These are phyloP conservation scores for Miichthys miiuy DNA, from an alignment of 2,797 vertebrate species.

Conservation along the genomic window DNA sequence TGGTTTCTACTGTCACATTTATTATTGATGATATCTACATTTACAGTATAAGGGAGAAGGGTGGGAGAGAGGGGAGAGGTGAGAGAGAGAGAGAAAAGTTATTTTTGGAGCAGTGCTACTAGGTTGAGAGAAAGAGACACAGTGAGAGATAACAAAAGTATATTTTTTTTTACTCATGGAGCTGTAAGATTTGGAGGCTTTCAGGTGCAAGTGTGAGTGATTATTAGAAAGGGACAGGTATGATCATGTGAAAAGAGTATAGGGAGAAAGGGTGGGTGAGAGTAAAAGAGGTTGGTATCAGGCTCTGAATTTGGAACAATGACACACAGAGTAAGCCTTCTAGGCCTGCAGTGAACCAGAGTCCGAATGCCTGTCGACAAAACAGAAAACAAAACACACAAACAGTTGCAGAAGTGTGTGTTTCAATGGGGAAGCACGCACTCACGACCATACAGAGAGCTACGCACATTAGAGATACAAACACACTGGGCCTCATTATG, in stretches of 20 bases:
- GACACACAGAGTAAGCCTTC: constrained; percentile 13
- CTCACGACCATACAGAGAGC: constrained; percentile 11
- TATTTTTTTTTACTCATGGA: constrained; percentile 7
- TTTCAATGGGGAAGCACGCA: not conserved
- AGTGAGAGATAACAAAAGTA: constrained; percentile 27
- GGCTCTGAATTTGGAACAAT: constrained; percentile 4
- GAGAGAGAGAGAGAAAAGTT: constrained; percentile 39
- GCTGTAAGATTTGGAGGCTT: constrained; percentile 13
- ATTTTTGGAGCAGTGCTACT: constrained; percentile 39
- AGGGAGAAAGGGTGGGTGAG: constrained; percentile 2
- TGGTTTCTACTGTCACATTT: constrained; percentile 56
- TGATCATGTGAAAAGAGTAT: constrained; percentile 2
- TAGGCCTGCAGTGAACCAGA: constrained; percentile 33
- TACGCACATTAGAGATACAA: constrained; percentile 41
- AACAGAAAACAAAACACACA: constrained; percentile 25
- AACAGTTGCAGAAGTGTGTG: not conserved
- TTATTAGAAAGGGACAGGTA: not conserved
- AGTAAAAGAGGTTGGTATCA: constrained; percentile 60
- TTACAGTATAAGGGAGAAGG: constrained; percentile 49
- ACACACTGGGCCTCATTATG: constrained; percentile 62
- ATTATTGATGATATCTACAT: constrained; percentile 60
- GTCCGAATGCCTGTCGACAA: constrained; percentile 20
- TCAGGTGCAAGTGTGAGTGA: not conserved
- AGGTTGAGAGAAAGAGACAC: constrained; percentile 20
- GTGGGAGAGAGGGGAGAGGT: constrained; percentile 37